phyloP scores from a whole-genome alignment of 1,140 invertebrate species.

The Heliothis virescens region DNA sequence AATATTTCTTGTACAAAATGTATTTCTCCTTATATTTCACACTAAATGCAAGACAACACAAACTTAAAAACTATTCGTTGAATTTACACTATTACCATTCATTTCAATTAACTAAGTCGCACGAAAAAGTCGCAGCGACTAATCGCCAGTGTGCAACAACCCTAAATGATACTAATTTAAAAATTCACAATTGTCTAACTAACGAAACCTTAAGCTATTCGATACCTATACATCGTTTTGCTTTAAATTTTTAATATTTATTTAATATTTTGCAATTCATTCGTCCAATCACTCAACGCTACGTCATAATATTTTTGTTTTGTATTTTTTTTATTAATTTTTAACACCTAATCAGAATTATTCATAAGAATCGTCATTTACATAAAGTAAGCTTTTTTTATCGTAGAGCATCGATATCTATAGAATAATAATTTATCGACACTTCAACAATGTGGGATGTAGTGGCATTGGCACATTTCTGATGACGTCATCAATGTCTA shows the following conservation, averaged over 20 bases:
- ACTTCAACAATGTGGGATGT: slow-evolving; percentile 9
- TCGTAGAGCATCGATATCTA: slow-evolving; percentile 49
- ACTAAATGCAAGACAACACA: slow-evolving; percentile 39
- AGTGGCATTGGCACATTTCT: slow-evolving; percentile 3
- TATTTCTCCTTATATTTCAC: slow-evolving; percentile 3
- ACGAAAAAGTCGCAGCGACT: slow-evolving; percentile 38
- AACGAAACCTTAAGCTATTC: slow-evolving; percentile 33
- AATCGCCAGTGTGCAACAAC: slow-evolving; percentile 35
- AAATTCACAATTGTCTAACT: slow-evolving; percentile 49
- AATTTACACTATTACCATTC: slow-evolving; percentile 25
- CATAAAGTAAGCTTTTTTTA: slow-evolving; percentile 48
- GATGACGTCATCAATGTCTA: neutral
- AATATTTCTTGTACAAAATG: slow-evolving; percentile 36
- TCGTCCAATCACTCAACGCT: slow-evolving; percentile 50
- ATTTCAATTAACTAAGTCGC: slow-evolving; percentile 12
- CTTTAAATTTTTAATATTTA: slow-evolving; percentile 20
- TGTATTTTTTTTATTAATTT: slow-evolving; percentile 49
- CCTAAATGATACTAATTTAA: slow-evolving; percentile 39
- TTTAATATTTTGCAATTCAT: slow-evolving; percentile 43
- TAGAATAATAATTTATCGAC: slow-evolving; percentile 48
- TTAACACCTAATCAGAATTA: slow-evolving; percentile 55
- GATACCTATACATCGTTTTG: slow-evolving; percentile 38
- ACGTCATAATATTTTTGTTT: slow-evolving; percentile 48
- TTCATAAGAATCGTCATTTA: slow-evolving; percentile 58
- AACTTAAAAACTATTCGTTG: slow-evolving; percentile 41